phyloP scores from a whole-genome alignment of 2,888 invertebrate genomes.

The Asteroscopus sphinx region DNA sequence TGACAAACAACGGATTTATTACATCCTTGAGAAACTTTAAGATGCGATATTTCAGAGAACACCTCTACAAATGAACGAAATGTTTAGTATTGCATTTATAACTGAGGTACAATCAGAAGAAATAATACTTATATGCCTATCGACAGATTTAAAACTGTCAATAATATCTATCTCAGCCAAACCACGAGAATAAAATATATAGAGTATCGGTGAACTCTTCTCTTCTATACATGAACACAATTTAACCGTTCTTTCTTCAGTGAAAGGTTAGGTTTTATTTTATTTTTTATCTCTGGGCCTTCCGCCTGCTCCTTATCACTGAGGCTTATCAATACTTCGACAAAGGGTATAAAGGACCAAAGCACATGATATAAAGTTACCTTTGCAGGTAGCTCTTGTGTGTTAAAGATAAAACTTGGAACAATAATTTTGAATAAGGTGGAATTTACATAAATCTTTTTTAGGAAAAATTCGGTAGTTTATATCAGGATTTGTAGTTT shows the following conservation, averaged over 20 bases:
- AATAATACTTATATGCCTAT: too few species aligned
- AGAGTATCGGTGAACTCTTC: too few species aligned
- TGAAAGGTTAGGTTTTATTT: slow-evolving; percentile 6
- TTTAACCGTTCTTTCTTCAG: too few species aligned
- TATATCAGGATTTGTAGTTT: too few species aligned
- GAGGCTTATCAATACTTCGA: slow-evolving; percentile 21
- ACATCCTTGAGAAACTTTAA: too few species aligned
- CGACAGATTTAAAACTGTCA: too few species aligned
- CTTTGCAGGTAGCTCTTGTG: background rate
- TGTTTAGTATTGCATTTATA: too few species aligned
- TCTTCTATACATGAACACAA: background rate
- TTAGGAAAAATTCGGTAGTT: background rate
- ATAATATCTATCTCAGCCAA: too few species aligned
- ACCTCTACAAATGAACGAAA: too few species aligned
- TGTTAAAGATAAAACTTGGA: background rate
- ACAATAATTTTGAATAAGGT: background rate
- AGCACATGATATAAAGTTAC: slow-evolving; percentile 1
- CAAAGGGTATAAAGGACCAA: background rate
- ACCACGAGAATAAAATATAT: too few species aligned
- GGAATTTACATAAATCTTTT: background rate
- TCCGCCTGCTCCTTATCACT: slow-evolving; percentile 18
- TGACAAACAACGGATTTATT: background rate
- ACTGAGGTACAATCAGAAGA: too few species aligned
- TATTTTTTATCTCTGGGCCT: slow-evolving; percentile 15
- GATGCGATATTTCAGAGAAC: too few species aligned